Conservation (phyloP, 2,888 invertebrate genomes). For the Celastrina argiolus region DNA sequence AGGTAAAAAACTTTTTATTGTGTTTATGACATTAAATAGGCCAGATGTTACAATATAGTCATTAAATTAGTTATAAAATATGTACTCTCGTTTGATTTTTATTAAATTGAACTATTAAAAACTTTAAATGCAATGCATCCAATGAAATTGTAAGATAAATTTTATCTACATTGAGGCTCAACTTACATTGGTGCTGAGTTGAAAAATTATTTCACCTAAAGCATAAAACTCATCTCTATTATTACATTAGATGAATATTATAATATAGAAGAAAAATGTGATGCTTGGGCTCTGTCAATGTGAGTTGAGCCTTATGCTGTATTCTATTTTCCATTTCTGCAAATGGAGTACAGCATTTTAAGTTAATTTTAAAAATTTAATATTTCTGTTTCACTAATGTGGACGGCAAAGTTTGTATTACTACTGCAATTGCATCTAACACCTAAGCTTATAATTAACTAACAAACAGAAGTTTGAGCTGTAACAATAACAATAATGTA, state of each 20-base stretch:
- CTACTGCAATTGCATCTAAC: constrained; percentile 21
- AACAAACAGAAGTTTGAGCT: constrained; percentile 41
- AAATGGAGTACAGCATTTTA: constrained; percentile 40
- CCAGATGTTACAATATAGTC: constrained; percentile 55
- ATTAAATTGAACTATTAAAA: constrained; percentile 74
- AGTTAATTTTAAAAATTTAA: constrained; percentile 46
- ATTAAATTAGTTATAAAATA: constrained; percentile 54
- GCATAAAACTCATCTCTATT: too few species aligned
- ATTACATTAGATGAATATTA: too few species aligned
- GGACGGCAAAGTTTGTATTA: constrained; percentile 19
- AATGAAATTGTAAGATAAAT: constrained; percentile 75
- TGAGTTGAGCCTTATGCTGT: too few species aligned
- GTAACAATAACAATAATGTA: constrained; percentile 58
- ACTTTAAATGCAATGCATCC: constrained; percentile 74
- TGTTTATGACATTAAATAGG: constrained; percentile 51
- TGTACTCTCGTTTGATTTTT: constrained; percentile 72
- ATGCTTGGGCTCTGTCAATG: too few species aligned
- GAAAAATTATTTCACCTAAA: too few species aligned
- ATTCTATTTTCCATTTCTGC: constrained; percentile 46
- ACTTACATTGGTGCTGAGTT: too few species aligned
- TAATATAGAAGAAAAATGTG: too few species aligned
- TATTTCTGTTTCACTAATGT: constrained; percentile 41
- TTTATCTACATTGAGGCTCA: constrained; percentile 68
- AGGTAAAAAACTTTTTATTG: constrained; percentile 35
- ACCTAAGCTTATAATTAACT: constrained; percentile 25